These are phyloP conservation scores for Cryptotis parvus DNA, from an alignment of 2,113 vertebrate species.

Conservation along the genomic window DNA sequence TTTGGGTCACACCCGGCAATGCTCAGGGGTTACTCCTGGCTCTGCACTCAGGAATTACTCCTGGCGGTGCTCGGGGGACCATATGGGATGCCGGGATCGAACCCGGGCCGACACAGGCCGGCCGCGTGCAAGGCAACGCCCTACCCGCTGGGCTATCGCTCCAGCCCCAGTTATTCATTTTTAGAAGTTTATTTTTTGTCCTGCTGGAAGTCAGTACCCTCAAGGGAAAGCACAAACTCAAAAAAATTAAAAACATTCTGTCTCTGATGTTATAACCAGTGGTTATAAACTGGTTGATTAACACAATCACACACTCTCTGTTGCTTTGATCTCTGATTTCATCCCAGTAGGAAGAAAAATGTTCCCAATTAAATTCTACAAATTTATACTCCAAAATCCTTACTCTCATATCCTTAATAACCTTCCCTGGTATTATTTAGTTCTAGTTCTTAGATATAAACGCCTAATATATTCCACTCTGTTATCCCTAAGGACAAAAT, in stretches of 20 bases:
- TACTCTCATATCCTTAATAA: neutral
- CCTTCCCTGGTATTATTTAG: neutral
- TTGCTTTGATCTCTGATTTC: neutral
- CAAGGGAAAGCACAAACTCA: neutral
- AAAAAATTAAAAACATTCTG: no score
- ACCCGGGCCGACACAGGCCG: no score
- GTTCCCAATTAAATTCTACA: neutral
- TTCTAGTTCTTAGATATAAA: no score
- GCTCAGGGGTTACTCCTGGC: no score
- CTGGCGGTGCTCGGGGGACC: no score
- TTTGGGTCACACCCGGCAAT: no score
- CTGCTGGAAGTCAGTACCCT: neutral
- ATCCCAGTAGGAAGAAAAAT: neutral
- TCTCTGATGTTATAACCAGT: no score
- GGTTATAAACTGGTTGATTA: neutral
- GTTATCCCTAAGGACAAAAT: slow-evolving; percentile 60
- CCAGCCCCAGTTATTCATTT: neutral
- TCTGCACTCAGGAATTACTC: no score
- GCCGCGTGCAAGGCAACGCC: no score
- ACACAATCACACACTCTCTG: neutral
- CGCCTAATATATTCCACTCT: neutral
- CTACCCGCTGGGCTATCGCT: no score
- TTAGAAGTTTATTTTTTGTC: neutral
- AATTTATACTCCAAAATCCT: neutral
- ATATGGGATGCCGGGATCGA: no score